Evolutionary conservation across 2,888 invertebrate species (phyloP).

Genomic region (Synanthedon tipuliformis): DNA sequence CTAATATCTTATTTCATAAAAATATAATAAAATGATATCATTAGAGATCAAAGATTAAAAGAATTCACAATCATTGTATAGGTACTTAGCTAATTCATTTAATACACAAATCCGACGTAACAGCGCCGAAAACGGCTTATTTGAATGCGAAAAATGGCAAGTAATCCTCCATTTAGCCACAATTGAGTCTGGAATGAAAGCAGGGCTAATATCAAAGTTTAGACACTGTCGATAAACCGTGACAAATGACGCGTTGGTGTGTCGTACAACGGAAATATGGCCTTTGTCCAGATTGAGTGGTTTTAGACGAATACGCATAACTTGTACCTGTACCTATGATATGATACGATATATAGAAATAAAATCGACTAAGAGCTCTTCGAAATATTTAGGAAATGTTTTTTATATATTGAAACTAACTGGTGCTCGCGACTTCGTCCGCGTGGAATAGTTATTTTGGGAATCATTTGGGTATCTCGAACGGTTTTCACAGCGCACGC

Average conservation of each 20-base stretch:
- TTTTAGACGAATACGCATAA: constrained; percentile 9
- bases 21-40: no score
- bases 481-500: no score
- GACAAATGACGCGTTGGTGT: constrained; percentile 3
- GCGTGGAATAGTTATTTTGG: no score
- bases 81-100: background rate
- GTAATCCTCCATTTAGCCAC: background rate
- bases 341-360: no score
- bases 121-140: background rate
- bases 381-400: no score
- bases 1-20: no score
- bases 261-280: constrained; percentile 8
- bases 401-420: no score
- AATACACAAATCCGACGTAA: background rate
- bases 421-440: no score
- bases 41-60: background rate
- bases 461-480: no score
- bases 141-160: background rate
- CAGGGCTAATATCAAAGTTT: background rate
- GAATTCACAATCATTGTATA: background rate
- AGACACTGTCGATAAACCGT: background rate
- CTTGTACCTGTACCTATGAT: no score
- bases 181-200: background rate
- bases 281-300: constrained; percentile 14
- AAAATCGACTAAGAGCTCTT: no score